Evolutionary conservation across 1,140 invertebrate genomes (phyloP), one percentile per base, ranked within the genome.

Genomic region (Capitella teleta): DNA sequence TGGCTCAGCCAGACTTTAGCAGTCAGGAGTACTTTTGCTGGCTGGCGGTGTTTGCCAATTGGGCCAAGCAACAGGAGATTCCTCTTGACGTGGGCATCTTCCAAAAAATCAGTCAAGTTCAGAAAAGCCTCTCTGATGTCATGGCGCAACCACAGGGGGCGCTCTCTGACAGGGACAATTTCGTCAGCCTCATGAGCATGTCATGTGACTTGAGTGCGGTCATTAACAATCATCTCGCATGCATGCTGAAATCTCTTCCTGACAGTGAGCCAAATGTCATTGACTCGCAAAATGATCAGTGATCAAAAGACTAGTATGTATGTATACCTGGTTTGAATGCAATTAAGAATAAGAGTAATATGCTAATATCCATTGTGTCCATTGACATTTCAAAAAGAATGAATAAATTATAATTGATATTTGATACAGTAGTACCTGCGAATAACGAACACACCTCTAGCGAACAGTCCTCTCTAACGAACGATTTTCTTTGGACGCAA

Each of bases 21-120:
- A 66, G 64, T 46, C 67, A 67, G 48, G 62, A 63, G 10, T 69
- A 69, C 38, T 69, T 64, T 44, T 62, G 67, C 52, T 69, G 67
- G 67, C 51, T 69, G 38, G 62, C 62, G 21, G 58, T 47, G 24
- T 69, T 69, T 48, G 63, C 62, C 14, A 63, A 65, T 46, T 47
- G 57, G 8, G 66, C 65, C 58, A 66, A 64, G 58, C 40, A 57
- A 1, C 40, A 66, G 28, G 52, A 59, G 1, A 59, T 69, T 56
- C 67, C 67, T 6, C 49, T 69, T n/a, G 59, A 62, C 19, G 53
- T 58, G 14, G 61, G 59, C 3, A 34, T 63, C n/a, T 69, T 67
- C 47, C 59, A 65, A 43, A 66, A 64, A 41, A 67, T 69, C 25
- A 66, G 61, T 47, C 64, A 67, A 30, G 61, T 69, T 2, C 62